These are phyloP conservation scores for Yponomeuta evonymella DNA, from an alignment of 2,888 invertebrate genomes.

Conservation along the genomic window DNA sequence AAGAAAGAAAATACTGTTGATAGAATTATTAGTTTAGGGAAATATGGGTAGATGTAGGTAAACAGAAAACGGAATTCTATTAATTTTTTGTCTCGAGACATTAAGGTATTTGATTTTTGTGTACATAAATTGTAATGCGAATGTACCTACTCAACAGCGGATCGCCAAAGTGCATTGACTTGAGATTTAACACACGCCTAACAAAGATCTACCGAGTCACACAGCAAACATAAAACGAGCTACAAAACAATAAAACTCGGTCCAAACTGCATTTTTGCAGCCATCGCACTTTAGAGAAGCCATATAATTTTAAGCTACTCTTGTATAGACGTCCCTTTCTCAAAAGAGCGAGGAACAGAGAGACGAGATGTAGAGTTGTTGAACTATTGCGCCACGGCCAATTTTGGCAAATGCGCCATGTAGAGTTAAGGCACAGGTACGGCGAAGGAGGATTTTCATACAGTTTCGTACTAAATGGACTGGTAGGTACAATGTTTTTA, in stretches of 20 bases:
- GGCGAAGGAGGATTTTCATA: too few species aligned
- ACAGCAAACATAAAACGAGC: slow-evolving; percentile 9
- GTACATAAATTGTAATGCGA: too few species aligned
- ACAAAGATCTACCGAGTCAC: neutral
- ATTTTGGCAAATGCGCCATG: slow-evolving; percentile 44
- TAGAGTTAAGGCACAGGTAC: slow-evolving; percentile 1
- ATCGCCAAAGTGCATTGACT: neutral
- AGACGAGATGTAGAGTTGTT: slow-evolving; percentile 35
- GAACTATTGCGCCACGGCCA: slow-evolving; percentile 55
- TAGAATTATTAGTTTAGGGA: too few species aligned
- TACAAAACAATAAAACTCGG: slow-evolving; percentile 30
- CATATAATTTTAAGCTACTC: slow-evolving; percentile 20
- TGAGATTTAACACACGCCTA: neutral
- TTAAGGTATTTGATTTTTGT: too few species aligned
- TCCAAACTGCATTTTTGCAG: slow-evolving; percentile 50
- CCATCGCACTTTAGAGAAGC: slow-evolving; percentile 42
- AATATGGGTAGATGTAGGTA: too few species aligned
- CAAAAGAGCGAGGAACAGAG: slow-evolving; percentile 26
- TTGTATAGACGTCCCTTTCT: slow-evolving; percentile 30
- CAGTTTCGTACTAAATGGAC: too few species aligned
- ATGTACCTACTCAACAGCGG: too few species aligned
- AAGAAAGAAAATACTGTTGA: too few species aligned
- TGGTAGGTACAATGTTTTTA: too few species aligned
- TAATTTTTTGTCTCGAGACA: too few species aligned
- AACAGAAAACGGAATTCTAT: too few species aligned